Percentiles rank a stretch among this genome's conserved stretches.
Conservation (phyloP, 1,140 invertebrate species). For the Linepithema humile region DNA sequence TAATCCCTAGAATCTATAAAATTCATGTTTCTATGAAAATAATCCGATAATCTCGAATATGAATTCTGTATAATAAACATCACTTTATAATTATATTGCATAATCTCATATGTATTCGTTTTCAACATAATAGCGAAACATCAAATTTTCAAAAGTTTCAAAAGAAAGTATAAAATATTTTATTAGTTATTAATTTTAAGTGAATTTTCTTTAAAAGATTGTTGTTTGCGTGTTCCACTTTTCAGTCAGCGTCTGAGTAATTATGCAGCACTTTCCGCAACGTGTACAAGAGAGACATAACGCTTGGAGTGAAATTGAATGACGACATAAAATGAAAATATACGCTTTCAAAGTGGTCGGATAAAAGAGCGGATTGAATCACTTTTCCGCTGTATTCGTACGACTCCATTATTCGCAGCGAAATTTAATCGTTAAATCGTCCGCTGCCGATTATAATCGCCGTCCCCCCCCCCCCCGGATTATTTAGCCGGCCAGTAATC, state of each 20-base stretch:
- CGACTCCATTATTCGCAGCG: not conserved
- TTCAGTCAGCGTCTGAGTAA: not conserved
- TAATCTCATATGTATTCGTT: too few species aligned
- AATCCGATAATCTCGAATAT: too few species aligned
- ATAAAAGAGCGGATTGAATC: slow-evolving; percentile 27
- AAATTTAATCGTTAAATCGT: slow-evolving; percentile 37
- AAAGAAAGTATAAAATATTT: too few species aligned
- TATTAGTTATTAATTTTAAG: not conserved
- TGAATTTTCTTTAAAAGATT: not conserved
- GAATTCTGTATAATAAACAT: too few species aligned
- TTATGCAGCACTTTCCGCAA: not conserved
- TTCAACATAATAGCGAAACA: too few species aligned
- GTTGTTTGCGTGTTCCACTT: not conserved
- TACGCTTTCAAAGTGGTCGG: not conserved
- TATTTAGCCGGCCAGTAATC: slow-evolving; percentile 12
- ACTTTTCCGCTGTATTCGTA: not conserved
- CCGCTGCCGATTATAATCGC: not conserved
- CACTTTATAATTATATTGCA: too few species aligned
- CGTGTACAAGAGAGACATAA: not conserved
- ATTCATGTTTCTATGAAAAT: not conserved
- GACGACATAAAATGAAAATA: slow-evolving; percentile 11
- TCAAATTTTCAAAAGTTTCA: too few species aligned
- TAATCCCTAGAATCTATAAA: not conserved
- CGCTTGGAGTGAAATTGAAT: slow-evolving; percentile 14
- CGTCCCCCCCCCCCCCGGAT: not conserved